Evolutionary conservation across 2,888 invertebrate genomes (phyloP).

Genomic region (Hyppa rectilinea): DNA sequence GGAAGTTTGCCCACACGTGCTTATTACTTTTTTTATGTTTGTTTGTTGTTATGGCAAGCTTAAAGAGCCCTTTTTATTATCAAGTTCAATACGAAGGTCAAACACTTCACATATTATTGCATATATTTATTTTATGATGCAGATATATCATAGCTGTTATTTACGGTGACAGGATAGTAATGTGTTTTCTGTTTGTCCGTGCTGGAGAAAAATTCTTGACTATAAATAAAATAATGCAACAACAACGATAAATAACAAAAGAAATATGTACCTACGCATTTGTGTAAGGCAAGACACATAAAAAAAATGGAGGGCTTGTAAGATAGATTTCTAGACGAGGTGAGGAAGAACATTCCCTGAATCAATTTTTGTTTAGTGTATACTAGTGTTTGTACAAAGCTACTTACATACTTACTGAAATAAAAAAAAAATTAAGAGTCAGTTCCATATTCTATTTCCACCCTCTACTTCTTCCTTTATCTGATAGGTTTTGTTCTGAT

Average conservation of each 20-base stretch:
- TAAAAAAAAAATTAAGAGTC: neutral
- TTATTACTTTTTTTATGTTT: slow-evolving; percentile 40
- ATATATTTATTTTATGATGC: slow-evolving; percentile 42
- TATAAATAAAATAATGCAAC: neutral
- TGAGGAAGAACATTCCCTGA: neutral
- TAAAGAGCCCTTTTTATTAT: slow-evolving; percentile 49
- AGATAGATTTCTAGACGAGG: neutral
- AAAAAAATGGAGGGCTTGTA: no score
- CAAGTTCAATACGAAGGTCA: slow-evolving; percentile 55
- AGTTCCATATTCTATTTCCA: neutral
- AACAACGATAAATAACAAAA: neutral
- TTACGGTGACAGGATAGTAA: slow-evolving; percentile 21
- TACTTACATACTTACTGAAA: neutral
- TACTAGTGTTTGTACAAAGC: neutral
- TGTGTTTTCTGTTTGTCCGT: slow-evolving; percentile 24
- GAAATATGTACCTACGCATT: no score
- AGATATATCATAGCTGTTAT: slow-evolving; percentile 28
- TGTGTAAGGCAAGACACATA: neutral
- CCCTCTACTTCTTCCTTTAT: no score
- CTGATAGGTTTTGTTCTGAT: neutral
- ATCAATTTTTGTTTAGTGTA: neutral
- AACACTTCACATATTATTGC: slow-evolving; percentile 41
- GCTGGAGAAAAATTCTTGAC: neutral
- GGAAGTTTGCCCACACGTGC: slow-evolving; percentile 47
- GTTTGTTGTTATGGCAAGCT: slow-evolving; percentile 34